A percentile compares a stretch with the other conserved stretches of the same genome.
These are phyloP conservation scores for Styela clava DNA, from an alignment of 23 tunicate species.

Conservation along the genomic window DNA sequence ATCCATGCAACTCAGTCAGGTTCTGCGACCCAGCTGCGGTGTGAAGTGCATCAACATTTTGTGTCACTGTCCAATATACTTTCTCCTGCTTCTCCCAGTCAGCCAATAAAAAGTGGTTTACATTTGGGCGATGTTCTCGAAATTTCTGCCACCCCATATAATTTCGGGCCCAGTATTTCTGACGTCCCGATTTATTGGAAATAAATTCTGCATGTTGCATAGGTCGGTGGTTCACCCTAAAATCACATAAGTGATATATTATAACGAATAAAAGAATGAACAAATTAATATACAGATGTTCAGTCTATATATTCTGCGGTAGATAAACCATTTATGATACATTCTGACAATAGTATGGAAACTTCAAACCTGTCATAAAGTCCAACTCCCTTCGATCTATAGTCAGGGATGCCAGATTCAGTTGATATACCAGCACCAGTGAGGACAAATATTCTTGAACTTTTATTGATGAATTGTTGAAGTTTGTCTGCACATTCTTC, in stretches of 20 bases:
- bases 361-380: constrained; percentile 85
- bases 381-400: constrained; percentile 94
- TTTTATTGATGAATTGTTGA: constrained; percentile 37
- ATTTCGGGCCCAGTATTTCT: constrained; percentile 89
- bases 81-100: constrained; percentile 56
- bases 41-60: constrained; percentile 90
- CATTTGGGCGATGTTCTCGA: constrained; percentile 41
- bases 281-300: too few relatives aligned
- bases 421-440: constrained; percentile 98
- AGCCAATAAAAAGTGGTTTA: constrained; percentile 42
- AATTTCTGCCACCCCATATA: constrained; percentile 74
- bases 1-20: constrained; percentile 86
- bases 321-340: too few relatives aligned
- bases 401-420: constrained; percentile 98
- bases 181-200: constrained; percentile 15
- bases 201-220: constrained; percentile 92
- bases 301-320: too few relatives aligned
- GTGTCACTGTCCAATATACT: constrained; percentile 78
- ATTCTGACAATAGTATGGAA: too few relatives aligned
- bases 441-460: constrained; percentile 46
- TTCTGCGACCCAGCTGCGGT: constrained; percentile 48
- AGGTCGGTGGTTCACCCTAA: constrained; percentile 76
- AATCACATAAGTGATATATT: too few relatives aligned
- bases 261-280: too few relatives aligned
- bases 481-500: constrained; percentile 1